Conservation (phyloP, 2,797 vertebrate species). For the Jordanella pulchra region DNA sequence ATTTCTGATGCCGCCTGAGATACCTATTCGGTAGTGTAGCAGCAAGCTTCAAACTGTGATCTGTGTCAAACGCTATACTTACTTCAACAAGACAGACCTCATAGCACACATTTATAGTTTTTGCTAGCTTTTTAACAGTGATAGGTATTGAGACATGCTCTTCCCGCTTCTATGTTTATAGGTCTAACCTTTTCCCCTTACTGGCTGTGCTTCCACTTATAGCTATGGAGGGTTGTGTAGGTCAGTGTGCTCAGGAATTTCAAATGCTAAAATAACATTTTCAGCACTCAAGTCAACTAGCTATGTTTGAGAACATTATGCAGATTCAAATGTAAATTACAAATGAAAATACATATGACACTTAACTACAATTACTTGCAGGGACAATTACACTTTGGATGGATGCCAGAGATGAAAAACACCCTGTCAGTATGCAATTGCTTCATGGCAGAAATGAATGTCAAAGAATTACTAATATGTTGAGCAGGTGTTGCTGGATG, state of each 20-base stretch:
- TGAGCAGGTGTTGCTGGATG: slow-evolving; percentile 2
- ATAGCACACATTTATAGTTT: background rate
- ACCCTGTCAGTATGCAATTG: slow-evolving; percentile 23
- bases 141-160: background rate
- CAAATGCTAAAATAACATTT: background rate
- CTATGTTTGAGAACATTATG: slow-evolving; percentile 13
- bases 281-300: background rate
- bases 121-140: background rate
- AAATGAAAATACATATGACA: background rate
- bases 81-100: slow-evolving; percentile 26
- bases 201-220: slow-evolving; percentile 7
- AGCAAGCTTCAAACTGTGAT: background rate
- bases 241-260: slow-evolving; percentile 1
- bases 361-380: background rate
- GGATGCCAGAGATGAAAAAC: slow-evolving; percentile 23
- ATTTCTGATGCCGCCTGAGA: too few species aligned
- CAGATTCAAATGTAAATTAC: background rate
- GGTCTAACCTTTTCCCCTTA: slow-evolving; percentile 34
- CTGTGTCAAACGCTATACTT: slow-evolving; percentile 22
- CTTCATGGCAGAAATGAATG: slow-evolving; percentile 35
- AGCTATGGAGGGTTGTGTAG: slow-evolving; percentile 1
- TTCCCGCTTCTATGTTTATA: slow-evolving; percentile 33
- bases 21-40: background rate
- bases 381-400: background rate
- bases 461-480: slow-evolving; percentile 27